These are phyloP conservation scores for Graptemys geographica DNA, from an alignment of 2,797 vertebrate genomes.

Conservation along the genomic window DNA sequence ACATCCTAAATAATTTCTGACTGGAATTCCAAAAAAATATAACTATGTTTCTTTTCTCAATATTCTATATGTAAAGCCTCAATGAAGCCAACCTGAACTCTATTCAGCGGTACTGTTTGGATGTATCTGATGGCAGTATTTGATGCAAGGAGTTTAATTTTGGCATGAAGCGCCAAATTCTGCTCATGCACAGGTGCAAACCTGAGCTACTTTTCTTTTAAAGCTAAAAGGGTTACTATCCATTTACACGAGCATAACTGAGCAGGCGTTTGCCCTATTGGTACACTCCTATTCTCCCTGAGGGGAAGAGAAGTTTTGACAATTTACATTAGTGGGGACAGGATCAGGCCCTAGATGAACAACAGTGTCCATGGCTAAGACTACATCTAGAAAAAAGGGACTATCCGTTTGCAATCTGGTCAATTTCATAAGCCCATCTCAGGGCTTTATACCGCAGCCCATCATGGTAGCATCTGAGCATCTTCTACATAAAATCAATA, in stretches of 20 bases:
- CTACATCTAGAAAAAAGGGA: not conserved
- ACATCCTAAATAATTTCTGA: not conserved
- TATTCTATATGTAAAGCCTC: no score
- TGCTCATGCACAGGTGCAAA: not conserved
- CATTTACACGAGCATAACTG: not conserved
- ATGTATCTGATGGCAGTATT: no score
- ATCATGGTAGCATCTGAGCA: not conserved
- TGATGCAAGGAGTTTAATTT: not conserved
- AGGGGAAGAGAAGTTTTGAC: not conserved
- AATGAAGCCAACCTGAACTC: no score
- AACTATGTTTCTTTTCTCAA: not conserved
- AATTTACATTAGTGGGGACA: not conserved
- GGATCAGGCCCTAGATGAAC: no score
- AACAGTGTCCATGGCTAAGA: no score
- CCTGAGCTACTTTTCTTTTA: not conserved
- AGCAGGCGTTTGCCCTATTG: not conserved
- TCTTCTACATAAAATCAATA: not conserved
- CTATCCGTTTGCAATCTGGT: not conserved
- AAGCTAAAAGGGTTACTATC: not conserved
- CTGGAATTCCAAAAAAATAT: not conserved
- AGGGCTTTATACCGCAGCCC: not conserved
- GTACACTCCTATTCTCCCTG: not conserved
- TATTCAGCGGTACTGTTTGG: no score
- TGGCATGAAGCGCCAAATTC: not conserved
- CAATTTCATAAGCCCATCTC: not conserved